Base-by-base conservation (phyloP, 2,113 vertebrate species). In the Sinocyclocheilus grahami region DNA sequence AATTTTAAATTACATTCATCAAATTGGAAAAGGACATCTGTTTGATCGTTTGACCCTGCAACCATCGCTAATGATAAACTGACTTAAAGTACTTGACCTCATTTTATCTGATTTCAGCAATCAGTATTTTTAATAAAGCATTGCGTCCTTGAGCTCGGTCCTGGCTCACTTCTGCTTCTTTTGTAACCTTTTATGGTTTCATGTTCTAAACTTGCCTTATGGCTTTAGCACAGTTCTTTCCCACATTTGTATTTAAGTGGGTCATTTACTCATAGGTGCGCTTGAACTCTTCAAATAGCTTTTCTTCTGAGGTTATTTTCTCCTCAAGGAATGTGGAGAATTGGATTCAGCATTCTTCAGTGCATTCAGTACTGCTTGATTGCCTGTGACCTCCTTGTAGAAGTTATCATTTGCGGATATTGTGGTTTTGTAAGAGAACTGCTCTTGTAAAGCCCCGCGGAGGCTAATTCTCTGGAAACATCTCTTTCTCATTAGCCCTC, bases 401-500 rank as follows among this genome's bases (percentile, higher is more conserved):
- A 42, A 74, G 76, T 83, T 78, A 86, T 62, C 27, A 78, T 60
- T 74, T 37, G 20, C 9, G 14, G 74, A 60, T 51, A 69, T 76
- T 51, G 46, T 27, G 46, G 27, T 51, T 71, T 71, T 82, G 80
- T 51, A 22, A 69, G 63, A 71, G 63, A 81, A 27, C 46, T 16
- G 39, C 39, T 71, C 82, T 87, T 58, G 20, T 14, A 48, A 86
- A 74, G 51, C 83, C 71, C 85, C 27, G 9, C 46, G 22, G 79
- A 83, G 65, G 33, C 85, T n/a, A 42, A 79, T 87, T 84, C 84
- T 85, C 74, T 65, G 77, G 72, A 86, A 89, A 81, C 74, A 46
- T 90, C 65, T 37, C 69, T 83, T 71, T 86, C 78, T 89, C 82
- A 63, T 88, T 80, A 63, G n/a, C 39, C 81, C 86, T 88, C 39